These are phyloP conservation scores for Lepidurus apus DNA, from an alignment of 1,140 invertebrate species.

Conservation along the genomic window DNA sequence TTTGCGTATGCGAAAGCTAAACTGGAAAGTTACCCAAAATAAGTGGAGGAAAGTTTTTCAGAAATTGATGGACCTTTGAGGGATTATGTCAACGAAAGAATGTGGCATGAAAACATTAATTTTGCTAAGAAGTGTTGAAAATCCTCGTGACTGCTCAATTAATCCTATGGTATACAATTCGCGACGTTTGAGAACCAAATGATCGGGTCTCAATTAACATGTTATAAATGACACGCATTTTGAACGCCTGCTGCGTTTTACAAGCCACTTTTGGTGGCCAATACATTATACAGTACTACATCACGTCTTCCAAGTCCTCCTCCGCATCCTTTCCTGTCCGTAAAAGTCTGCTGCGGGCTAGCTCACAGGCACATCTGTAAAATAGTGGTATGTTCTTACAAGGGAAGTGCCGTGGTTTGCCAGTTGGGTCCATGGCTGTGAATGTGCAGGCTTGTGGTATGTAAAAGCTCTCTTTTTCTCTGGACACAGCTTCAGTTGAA, in stretches of 20 bases:
- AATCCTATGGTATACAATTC: too few relatives aligned
- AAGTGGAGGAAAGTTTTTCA: too few relatives aligned
- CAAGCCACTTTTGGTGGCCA: not conserved
- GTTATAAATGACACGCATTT: not conserved
- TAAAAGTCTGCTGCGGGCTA: not conserved
- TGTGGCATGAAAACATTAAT: too few relatives aligned
- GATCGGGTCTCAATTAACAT: slow-evolving; percentile 1
- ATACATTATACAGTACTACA: not conserved
- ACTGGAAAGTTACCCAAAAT: too few relatives aligned
- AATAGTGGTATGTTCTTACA: not conserved
- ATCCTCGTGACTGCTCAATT: too few relatives aligned
- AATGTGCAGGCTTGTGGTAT: not conserved
- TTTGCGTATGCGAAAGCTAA: too few relatives aligned
- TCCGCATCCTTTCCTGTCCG: not conserved
- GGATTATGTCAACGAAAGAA: too few relatives aligned
- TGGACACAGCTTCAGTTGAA: slow-evolving; percentile 1
- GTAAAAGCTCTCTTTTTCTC: slow-evolving; percentile 15
- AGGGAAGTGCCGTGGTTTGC: slow-evolving; percentile 2
- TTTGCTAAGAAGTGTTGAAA: too few relatives aligned
- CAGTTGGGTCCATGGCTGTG: slow-evolving; percentile 7
- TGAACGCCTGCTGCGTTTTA: not conserved
- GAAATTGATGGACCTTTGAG: too few relatives aligned
- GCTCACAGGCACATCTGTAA: not conserved
- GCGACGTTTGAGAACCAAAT: not conserved
- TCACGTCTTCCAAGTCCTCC: slow-evolving; percentile 2